phyloP scores from a whole-genome alignment of 2,888 invertebrate species.

The Branchipolynoe longqiensis region DNA sequence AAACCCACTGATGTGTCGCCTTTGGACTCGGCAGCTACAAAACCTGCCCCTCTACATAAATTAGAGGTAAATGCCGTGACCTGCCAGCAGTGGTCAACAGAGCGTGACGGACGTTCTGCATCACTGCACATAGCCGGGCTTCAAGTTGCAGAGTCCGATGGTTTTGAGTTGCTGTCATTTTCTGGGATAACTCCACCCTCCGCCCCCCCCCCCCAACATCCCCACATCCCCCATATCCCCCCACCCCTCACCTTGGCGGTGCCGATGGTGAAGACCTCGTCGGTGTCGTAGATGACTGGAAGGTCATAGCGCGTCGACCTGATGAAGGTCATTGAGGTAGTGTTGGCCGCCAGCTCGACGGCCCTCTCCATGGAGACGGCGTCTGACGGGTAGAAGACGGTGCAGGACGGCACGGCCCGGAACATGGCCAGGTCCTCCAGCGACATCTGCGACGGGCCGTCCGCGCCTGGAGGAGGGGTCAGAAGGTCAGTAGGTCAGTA shows the following conservation, averaged over 20 bases:
- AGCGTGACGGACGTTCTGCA: no score
- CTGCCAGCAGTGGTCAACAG: no score
- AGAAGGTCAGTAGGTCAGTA: neutral
- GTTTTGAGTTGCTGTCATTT: no score
- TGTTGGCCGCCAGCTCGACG: constrained; percentile 97
- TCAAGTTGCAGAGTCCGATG: no score
- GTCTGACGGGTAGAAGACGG: constrained; percentile 90
- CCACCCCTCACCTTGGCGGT: constrained; percentile 84
- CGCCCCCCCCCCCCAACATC: no score
- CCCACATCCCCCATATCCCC: no score
- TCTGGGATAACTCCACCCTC: no score
- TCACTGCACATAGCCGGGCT: no score
- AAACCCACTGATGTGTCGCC: no score
- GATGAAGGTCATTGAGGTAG: constrained; percentile 96
- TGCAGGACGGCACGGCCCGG: constrained; percentile 89
- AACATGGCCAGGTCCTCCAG: constrained; percentile 99
- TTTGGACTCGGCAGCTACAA: no score
- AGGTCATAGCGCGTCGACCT: constrained; percentile 96
- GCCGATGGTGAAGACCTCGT: constrained; percentile 89
- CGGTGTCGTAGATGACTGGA: constrained; percentile 91
- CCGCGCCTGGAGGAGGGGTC: constrained; percentile 85
- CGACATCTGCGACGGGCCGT: constrained; percentile 99
- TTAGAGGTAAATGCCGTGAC: no score
- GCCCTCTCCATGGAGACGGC: constrained; percentile 97
- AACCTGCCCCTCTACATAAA: no score